A percentile compares a stretch with the other conserved stretches of the same genome.
These are phyloP conservation scores for Iselma pallidipennis DNA, from an alignment of 2,888 invertebrate species.

Conservation along the genomic window DNA sequence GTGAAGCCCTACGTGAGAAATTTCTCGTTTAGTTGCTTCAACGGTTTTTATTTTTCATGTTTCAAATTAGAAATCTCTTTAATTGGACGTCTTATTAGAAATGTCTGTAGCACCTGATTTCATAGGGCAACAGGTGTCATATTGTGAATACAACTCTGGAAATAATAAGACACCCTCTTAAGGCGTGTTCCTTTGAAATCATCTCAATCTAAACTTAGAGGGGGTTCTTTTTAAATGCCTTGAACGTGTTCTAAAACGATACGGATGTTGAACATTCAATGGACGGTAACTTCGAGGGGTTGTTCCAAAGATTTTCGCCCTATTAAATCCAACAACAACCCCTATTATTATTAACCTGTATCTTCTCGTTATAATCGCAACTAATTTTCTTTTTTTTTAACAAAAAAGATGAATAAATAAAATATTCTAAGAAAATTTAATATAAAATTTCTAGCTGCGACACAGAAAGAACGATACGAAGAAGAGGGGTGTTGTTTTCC, in stretches of 20 bases:
- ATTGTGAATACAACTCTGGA: conserved; percentile 12
- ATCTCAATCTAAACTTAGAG: conserved; percentile 17
- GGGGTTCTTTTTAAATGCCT: conserved; percentile 7
- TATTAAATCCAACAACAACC: neutral
- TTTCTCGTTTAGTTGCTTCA: conserved; percentile 39
- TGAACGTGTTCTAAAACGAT: conserved; percentile 9
- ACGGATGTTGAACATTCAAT: conserved; percentile 33
- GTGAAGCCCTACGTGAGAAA: conserved; percentile 36
- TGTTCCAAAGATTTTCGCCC: conserved; percentile 12
- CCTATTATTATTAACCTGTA: neutral
- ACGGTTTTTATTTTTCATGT: conserved; percentile 9
- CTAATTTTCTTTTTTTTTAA: neutral
- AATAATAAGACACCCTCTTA: conserved; percentile 36
- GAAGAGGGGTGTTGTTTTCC: neutral
- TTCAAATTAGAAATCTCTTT: neutral
- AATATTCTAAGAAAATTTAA: too few species aligned
- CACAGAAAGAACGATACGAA: too few species aligned
- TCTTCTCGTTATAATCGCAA: neutral
- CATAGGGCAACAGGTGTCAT: conserved; percentile 19
- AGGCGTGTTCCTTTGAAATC: conserved; percentile 35
- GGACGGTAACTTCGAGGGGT: conserved; percentile 29
- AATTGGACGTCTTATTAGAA: neutral
- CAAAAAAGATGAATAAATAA: too few species aligned
- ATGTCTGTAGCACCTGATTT: neutral
- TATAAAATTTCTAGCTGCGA: too few species aligned